Conservation (phyloP, 2,797 vertebrate species). For the Hippoglossus hippoglossus region DNA sequence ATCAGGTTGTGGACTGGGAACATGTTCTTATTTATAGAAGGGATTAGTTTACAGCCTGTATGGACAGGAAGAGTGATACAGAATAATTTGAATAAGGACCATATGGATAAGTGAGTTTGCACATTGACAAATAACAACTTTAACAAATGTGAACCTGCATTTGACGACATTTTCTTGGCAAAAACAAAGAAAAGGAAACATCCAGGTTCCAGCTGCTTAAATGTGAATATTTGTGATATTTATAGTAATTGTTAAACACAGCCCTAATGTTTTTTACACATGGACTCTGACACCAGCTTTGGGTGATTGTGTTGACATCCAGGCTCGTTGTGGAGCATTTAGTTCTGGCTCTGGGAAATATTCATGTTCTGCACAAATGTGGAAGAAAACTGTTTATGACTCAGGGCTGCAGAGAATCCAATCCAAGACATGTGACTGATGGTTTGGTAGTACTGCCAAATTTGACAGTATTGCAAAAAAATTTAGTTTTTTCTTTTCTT, state of each 20-base stretch:
- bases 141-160: background rate
- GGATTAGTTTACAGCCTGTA: background rate
- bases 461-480: too few species aligned
- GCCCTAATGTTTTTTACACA: too few species aligned
- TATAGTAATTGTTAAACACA: background rate
- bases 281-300: too few species aligned
- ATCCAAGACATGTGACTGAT: background rate
- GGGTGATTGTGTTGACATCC: background rate
- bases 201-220: too few species aligned
- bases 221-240: background rate
- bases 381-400: background rate
- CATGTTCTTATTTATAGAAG: background rate
- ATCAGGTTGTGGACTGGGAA: too few species aligned
- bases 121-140: background rate
- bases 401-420: background rate
- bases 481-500: too few species aligned
- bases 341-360: constrained; percentile 9
- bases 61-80: background rate
- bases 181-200: too few species aligned
- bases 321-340: constrained; percentile 4
- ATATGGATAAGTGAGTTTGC: background rate
- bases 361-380: constrained; percentile 24
- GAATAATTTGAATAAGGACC: background rate
- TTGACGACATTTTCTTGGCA: background rate
- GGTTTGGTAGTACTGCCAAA: background rate